Percentiles rank a stretch among this genome's conserved stretches.
These are phyloP conservation scores for Astur gentilis DNA, from an alignment of 2,113 vertebrate species.

Conservation along the genomic window DNA sequence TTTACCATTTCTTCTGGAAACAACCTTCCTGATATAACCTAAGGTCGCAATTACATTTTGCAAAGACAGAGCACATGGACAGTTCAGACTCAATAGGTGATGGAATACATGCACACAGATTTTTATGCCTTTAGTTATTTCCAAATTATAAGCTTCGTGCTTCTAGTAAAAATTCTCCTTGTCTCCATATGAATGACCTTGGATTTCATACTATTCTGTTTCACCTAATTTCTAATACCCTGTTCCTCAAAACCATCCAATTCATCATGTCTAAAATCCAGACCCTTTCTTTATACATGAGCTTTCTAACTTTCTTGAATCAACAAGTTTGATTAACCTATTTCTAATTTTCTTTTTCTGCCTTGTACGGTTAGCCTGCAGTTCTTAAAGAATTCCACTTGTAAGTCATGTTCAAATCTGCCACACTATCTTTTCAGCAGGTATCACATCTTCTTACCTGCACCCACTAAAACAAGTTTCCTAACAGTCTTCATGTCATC, in stretches of 20 bases:
- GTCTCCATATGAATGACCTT: neutral
- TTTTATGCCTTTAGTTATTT: neutral
- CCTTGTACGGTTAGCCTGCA: neutral
- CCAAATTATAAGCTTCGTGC: neutral
- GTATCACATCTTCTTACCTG: neutral
- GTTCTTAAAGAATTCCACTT: neutral
- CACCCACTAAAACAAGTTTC: neutral
- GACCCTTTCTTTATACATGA: neutral
- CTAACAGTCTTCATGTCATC: neutral
- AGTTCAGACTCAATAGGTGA: neutral
- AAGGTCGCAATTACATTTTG: neutral
- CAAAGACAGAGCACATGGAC: neutral
- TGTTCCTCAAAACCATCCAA: neutral
- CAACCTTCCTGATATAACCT: neutral
- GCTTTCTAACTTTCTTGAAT: neutral
- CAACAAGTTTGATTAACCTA: neutral
- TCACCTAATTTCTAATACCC: neutral
- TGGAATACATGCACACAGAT: neutral
- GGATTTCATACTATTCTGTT: neutral
- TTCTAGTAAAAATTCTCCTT: neutral
- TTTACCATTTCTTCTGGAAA: neutral
- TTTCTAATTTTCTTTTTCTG: neutral
- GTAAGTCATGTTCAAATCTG: neutral
- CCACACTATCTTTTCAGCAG: neutral
- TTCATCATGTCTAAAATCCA: neutral